phyloP scores from a whole-genome alignment of 2,888 invertebrate genomes.

The Arctia plantaginis region DNA sequence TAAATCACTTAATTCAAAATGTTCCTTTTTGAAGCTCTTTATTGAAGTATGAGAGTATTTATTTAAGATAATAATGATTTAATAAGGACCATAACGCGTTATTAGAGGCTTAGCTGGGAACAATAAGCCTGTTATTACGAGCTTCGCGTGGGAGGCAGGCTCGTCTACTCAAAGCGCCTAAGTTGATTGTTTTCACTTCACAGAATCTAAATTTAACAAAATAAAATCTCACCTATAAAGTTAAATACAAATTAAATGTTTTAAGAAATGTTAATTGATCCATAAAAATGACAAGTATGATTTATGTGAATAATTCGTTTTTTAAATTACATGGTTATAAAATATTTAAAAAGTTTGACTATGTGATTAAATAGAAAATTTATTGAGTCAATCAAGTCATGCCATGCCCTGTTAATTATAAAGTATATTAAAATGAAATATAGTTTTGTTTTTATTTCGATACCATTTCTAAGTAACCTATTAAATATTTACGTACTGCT shows the following conservation, averaged over 20 bases:
- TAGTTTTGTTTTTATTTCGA: neutral
- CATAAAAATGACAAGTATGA: constrained; percentile 42
- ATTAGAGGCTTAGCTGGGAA: constrained; percentile 51
- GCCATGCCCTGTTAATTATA: neutral
- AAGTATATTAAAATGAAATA: constrained; percentile 1
- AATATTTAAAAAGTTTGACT: constrained; percentile 22
- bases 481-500: neutral
- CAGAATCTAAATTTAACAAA: constrained; percentile 34
- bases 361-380: constrained; percentile 37
- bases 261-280: constrained; percentile 36
- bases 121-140: constrained; percentile 54
- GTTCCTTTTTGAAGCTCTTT: neutral
- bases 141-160: constrained; percentile 49
- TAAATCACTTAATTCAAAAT: constrained; percentile 4
- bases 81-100: constrained; percentile 33
- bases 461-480: neutral
- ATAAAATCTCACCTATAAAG: constrained; percentile 19
- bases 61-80: constrained; percentile 35
- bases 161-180: constrained; percentile 39
- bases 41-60: constrained; percentile 16
- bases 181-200: constrained; percentile 43
- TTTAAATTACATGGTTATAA: constrained; percentile 36
- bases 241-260: constrained; percentile 27
- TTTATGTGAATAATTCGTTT: constrained; percentile 38
- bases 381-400: constrained; percentile 25